A percentile compares a stretch with the other conserved stretches of the same genome.
These are phyloP conservation scores for Arnoldichthys spilopterus DNA, from an alignment of 2,797 vertebrate genomes.

Conservation along the genomic window DNA sequence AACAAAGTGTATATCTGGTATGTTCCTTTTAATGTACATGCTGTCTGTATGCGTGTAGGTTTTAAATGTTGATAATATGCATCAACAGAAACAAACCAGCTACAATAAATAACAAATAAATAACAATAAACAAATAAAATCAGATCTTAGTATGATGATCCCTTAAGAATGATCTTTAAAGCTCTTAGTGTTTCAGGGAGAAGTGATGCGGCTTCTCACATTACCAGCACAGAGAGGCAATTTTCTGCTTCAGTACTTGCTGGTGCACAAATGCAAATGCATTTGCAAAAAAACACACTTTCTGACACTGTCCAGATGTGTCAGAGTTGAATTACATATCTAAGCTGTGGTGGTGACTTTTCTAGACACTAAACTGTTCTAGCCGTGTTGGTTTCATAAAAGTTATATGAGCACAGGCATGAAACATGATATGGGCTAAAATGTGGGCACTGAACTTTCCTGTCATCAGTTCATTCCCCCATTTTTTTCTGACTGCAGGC, in stretches of 20 bases:
- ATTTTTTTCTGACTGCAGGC: background rate
- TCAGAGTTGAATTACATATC: slow-evolving; percentile 51
- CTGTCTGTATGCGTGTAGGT: slow-evolving; percentile 10
- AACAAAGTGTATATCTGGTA: slow-evolving; percentile 16
- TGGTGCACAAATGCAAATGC: background rate
- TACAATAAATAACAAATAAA: no score
- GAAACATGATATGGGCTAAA: slow-evolving; percentile 50
- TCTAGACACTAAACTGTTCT: slow-evolving; percentile 31
- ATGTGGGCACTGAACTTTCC: slow-evolving; percentile 38
- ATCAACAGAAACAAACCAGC: background rate
- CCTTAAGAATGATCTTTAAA: background rate
- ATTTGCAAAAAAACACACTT: no score
- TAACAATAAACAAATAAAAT: background rate
- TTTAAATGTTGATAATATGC: background rate
- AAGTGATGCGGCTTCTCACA: slow-evolving; percentile 30
- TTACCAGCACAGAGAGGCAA: slow-evolving; percentile 34
- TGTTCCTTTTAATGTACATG: background rate
- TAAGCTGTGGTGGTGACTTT: slow-evolving; percentile 37
- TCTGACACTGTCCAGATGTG: slow-evolving; percentile 55
- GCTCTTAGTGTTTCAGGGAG: slow-evolving; percentile 20
- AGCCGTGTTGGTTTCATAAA: slow-evolving; percentile 46
- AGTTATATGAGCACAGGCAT: slow-evolving; percentile 51
- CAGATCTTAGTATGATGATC: slow-evolving; percentile 1
- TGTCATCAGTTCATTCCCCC: slow-evolving; percentile 30
- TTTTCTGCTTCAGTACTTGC: slow-evolving; percentile 29